Conservation (phyloP, 2,113 vertebrate species). For the Psephotus haematonotus region DNA sequence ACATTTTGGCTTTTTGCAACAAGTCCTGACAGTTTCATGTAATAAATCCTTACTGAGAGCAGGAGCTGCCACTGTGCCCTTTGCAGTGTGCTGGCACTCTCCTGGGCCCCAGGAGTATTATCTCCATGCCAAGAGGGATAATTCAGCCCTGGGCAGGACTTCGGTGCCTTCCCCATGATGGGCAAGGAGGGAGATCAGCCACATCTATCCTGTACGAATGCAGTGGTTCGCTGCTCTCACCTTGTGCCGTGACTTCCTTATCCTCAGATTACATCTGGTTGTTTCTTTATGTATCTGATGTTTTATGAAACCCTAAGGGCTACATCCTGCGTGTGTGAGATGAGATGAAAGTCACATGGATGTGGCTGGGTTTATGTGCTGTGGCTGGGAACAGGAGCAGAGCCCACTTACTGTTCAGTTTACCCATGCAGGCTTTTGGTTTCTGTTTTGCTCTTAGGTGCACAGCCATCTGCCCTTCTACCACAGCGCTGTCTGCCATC, state of each 20-base stretch:
- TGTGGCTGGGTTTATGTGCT: not conserved
- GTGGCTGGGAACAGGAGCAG: not conserved
- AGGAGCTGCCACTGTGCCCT: not conserved
- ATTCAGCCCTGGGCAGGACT: not conserved
- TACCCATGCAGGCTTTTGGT: not conserved
- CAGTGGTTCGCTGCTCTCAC: not conserved
- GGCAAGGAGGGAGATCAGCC: not conserved
- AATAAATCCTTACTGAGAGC: not conserved
- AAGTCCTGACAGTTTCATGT: not conserved
- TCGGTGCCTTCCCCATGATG: not conserved
- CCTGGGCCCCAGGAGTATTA: not conserved
- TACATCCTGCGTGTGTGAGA: not conserved
- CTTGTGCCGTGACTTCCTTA: not conserved
- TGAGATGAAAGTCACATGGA: not conserved
- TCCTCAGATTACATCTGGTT: not conserved
- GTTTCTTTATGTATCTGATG: not conserved
- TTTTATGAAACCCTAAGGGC: not conserved
- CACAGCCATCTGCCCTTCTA: constrained; percentile 55
- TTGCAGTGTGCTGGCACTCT: not conserved
- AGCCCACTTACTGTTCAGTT: not conserved
- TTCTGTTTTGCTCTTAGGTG: constrained; percentile 23
- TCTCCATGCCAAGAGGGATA: not conserved
- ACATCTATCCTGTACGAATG: not conserved
- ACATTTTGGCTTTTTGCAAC: not conserved
- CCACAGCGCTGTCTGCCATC: constrained; percentile 58